phyloP scores from a whole-genome alignment of 2,888 invertebrate genomes.

The Allophyes oxyacanthae region DNA sequence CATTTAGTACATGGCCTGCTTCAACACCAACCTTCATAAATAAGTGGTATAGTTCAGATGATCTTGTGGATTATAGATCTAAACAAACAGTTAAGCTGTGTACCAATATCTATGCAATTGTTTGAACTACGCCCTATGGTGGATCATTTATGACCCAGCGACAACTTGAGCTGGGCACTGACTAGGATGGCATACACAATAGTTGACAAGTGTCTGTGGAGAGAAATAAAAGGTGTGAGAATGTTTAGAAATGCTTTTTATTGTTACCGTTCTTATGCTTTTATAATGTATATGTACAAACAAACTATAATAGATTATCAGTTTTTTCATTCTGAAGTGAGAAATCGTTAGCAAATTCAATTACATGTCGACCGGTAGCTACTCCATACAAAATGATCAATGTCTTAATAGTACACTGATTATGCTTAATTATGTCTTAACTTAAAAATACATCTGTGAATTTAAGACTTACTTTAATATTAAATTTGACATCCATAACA shows the following conservation, averaged over 20 bases:
- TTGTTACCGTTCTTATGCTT: conserved; percentile 87
- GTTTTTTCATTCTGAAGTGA: conserved; percentile 84
- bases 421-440: conserved; percentile 84
- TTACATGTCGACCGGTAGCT: conserved; percentile 74
- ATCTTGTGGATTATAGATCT: no score
- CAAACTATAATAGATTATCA: conserved; percentile 87
- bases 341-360: conserved; percentile 84
- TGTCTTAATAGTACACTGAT: conserved; percentile 82
- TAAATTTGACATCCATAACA: conserved; percentile 83
- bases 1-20: background rate
- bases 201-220: no score
- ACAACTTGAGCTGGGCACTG: no score
- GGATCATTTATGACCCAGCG: no score
- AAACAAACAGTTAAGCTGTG: no score
- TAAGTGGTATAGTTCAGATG: no score
- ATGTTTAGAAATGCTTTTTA: conserved; percentile 88
- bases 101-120: no score
- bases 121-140: no score
- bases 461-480: conserved; percentile 76
- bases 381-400: conserved; percentile 76
- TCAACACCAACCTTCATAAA: no score
- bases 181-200: no score
- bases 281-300: conserved; percentile 89
- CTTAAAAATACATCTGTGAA: conserved; percentile 85
- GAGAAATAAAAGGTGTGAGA: conserved; percentile 56